Evolutionary conservation across 2,888 invertebrate genomes (phyloP), one percentile per base, ranked within the genome.

Genomic region (Scaptomyza reducta): DNA sequence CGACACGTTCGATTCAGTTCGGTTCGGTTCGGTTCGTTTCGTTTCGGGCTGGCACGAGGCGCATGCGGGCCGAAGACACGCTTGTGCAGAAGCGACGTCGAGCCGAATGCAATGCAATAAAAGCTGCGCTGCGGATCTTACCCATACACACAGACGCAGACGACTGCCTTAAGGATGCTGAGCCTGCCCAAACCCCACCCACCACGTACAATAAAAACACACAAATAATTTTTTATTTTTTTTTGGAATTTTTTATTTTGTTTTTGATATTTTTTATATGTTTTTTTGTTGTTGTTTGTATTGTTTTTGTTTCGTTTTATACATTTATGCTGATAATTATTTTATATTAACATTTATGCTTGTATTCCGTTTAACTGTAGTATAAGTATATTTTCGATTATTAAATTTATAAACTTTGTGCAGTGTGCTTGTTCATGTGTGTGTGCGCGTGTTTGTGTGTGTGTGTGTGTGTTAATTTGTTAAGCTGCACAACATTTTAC

Each of bases 281-380:
- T 75, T 61, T 58, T 57, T 73, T 56, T 56, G 33, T 51, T 59
- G 25, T 54, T 83, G 18, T 49, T 33, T 49, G 31, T 49, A 49
- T 49, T 75, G 77, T 75, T 74, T 76, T 72, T 70, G 62, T 67
- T 66, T 83, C 68, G 57, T 84, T 74, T 74, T 66, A 66, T 76
- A 74, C 77, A 74, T 67, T 53, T 59, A 74, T 74, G 71, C 51
- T 77, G 81, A 64, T 62, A 77, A 70, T 80, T 59, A 62, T 66
- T 74, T 55, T 63, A 44, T 47, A 45, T 64, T 45, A 55, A 46
- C 25, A 40, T 50, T 61, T 59, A 42, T 45, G 53, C 53, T 64
- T 62, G 51, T 57, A n/a, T 71, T 72, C 56, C 69, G 66, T 86
- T 40, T 75, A 71, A 74, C 72, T 61, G 61, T 76, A 71, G 55